phyloP scores from a whole-genome alignment of 2,888 invertebrate species.

The Leptinotarsa rubiginosa region DNA sequence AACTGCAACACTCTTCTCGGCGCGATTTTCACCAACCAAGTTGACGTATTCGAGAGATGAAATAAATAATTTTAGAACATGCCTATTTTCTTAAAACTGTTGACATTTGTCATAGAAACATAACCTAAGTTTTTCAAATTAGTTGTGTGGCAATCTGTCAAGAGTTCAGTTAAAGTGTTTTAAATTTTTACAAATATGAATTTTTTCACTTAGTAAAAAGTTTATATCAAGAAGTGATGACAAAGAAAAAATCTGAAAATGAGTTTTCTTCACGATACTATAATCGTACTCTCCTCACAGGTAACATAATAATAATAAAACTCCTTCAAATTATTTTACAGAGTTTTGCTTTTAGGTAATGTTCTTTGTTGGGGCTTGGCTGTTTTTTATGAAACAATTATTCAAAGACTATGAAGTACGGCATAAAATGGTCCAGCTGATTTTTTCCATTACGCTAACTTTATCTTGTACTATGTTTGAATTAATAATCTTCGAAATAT shows the following conservation, averaged over 20 bases:
- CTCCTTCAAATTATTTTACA: conserved; percentile 16
- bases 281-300: conserved; percentile 69
- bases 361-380: conserved; percentile 97
- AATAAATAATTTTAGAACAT: no score
- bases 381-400: conserved; percentile 97
- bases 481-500: conserved; percentile 98
- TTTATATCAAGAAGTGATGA: conserved; percentile 21
- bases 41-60: no score
- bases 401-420: conserved; percentile 98
- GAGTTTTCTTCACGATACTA: conserved; percentile 36
- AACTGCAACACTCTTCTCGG: no score
- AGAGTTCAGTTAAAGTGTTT: neutral
- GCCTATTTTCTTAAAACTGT: no score
- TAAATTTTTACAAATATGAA: no score
- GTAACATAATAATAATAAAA: conserved; percentile 42
- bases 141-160: neutral
- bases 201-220: no score
- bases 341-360: conserved; percentile 73
- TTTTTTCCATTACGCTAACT: conserved; percentile 96
- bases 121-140: no score
- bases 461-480: conserved; percentile 99
- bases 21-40: no score
- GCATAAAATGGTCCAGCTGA: conserved; percentile 91
- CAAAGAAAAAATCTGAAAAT: conserved; percentile 30
- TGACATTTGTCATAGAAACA: no score